A percentile compares a stretch with the other conserved stretches of the same genome.
These are phyloP conservation scores for Stichodactyla mertensii DNA, from an alignment of 64 coral and sea anemone species.

Conservation along the genomic window DNA sequence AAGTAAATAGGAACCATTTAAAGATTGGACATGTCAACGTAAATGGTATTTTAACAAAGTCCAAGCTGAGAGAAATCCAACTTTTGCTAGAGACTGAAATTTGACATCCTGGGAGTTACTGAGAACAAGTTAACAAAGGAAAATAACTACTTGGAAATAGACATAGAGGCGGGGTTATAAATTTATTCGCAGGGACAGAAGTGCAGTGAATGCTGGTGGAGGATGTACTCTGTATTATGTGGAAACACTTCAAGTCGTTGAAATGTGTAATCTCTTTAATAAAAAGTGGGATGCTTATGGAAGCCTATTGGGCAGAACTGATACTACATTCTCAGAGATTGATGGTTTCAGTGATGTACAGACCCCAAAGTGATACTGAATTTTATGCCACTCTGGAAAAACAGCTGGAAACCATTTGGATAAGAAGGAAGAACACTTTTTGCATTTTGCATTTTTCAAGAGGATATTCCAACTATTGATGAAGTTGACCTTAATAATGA, in stretches of 20 bases:
- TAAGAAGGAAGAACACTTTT: neutral
- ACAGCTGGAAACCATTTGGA: too few species aligned
- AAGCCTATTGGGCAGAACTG: too few species aligned
- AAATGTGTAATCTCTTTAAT: too few species aligned
- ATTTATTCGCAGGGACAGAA: neutral
- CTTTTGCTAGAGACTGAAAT: neutral
- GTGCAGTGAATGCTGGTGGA: neutral
- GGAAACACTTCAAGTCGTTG: too few species aligned
- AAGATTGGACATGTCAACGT: constrained; percentile 22
- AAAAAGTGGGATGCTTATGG: too few species aligned
- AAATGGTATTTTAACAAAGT: constrained; percentile 15
- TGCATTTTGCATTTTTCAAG: too few species aligned
- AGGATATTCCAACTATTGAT: too few species aligned
- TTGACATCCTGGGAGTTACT: constrained; percentile 17
- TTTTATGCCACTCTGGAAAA: too few species aligned
- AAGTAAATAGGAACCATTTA: neutral
- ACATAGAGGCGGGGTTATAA: constrained; percentile 5
- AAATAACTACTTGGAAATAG: neutral
- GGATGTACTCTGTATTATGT: neutral
- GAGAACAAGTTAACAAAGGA: constrained; percentile 3
- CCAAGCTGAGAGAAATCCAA: constrained; percentile 3
- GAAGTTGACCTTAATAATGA: too few species aligned
- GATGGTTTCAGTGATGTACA: too few species aligned
- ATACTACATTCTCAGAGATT: too few species aligned
- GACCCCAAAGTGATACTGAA: too few species aligned